These are phyloP conservation scores for Promerops cafer DNA, from an alignment of 2,113 vertebrate species.

Conservation along the genomic window DNA sequence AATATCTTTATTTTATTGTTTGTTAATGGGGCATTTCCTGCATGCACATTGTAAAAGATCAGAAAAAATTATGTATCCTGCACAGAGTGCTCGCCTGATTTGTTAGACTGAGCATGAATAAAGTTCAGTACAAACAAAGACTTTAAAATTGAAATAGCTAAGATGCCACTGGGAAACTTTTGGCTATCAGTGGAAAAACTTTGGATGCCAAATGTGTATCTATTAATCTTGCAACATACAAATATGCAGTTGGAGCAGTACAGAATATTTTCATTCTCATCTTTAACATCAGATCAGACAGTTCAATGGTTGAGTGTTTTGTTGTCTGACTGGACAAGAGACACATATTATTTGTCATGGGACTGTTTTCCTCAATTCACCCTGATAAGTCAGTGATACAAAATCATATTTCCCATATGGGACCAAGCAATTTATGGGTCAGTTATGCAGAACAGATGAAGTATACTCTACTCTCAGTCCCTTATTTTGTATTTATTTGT, in stretches of 20 bases:
- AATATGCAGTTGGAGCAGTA: background rate
- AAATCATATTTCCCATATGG: background rate
- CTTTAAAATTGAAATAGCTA: conserved; percentile 1
- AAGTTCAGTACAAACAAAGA: conserved; percentile 33
- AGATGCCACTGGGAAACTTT: background rate
- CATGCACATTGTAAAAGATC: background rate
- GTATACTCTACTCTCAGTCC: background rate
- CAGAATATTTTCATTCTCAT: background rate
- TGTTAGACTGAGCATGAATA: conserved; percentile 1
- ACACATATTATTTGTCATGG: background rate
- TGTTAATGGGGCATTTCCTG: background rate
- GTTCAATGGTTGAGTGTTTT: background rate
- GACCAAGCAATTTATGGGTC: background rate
- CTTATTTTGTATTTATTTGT: background rate
- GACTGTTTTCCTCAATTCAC: background rate
- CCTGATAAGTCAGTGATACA: background rate
- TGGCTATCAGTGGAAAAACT: background rate
- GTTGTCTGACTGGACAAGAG: background rate
- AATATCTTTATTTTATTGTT: conserved; percentile 9
- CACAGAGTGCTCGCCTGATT: background rate
- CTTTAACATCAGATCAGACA: background rate
- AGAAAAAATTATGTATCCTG: conserved; percentile 13
- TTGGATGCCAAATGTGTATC: background rate
- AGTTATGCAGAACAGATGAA: background rate
- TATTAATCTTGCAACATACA: background rate